Evolutionary conservation across 2,888 invertebrate genomes (phyloP).

Genomic region (Rhopalosiphum nymphaeae): DNA sequence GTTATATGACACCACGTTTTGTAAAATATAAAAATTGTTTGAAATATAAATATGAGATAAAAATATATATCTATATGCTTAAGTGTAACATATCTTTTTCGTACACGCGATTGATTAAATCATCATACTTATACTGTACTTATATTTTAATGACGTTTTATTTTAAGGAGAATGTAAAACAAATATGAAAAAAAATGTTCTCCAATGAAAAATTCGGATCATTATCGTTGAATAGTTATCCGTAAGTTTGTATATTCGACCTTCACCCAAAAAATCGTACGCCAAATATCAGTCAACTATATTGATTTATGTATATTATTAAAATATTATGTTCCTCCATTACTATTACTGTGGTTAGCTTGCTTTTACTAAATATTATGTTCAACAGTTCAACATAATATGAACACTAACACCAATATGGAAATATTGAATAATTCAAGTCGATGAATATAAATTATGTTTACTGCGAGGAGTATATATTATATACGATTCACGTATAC

Average conservation of each 20-base stretch:
- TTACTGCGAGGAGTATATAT: neutral
- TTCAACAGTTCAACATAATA: neutral
- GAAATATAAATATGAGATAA: too few species aligned
- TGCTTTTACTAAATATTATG: neutral
- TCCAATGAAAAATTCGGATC: neutral
- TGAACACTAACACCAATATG: neutral
- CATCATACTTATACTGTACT: too few species aligned
- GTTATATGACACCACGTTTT: too few species aligned
- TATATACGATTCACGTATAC: neutral
- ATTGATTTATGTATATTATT: conserved; percentile 32
- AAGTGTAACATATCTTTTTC: neutral
- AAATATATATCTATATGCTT: too few species aligned
- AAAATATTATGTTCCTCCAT: neutral
- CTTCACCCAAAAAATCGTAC: conserved; percentile 1
- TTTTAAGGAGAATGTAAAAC: neutral
- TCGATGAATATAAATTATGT: neutral
- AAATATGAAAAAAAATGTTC: neutral
- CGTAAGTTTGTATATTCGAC: neutral
- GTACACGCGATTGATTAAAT: neutral
- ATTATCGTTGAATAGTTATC: neutral
- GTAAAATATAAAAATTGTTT: too few species aligned
- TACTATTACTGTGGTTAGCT: neutral
- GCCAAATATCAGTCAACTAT: conserved; percentile 15
- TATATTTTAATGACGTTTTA: neutral
- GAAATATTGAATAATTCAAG: neutral